phyloP scores from a whole-genome alignment of 2,797 vertebrate species.

The Molothrus ater region DNA sequence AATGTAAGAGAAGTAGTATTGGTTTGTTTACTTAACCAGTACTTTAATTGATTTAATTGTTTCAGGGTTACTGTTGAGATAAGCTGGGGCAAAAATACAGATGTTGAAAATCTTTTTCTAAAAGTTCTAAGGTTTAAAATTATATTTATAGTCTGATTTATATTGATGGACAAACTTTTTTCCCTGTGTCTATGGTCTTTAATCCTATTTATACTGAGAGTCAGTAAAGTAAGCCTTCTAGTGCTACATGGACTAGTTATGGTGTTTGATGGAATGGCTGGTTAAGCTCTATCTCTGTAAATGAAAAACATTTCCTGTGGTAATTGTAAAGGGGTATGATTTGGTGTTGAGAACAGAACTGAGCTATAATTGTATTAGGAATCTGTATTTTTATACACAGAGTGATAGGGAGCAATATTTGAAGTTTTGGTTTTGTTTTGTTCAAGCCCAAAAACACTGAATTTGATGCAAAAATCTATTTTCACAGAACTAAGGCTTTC shows the following conservation, averaged over 20 bases:
- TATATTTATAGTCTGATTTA: neutral
- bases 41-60: neutral
- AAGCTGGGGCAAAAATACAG: neutral
- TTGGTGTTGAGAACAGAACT: neutral
- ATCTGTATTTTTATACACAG: neutral
- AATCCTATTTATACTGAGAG: neutral
- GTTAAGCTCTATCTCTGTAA: neutral
- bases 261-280: neutral
- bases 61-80: neutral
- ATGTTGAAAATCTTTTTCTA: neutral
- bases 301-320: neutral
- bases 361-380: neutral
- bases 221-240: neutral
- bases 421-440: neutral
- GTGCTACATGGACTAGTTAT: neutral
- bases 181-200: neutral
- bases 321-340: neutral
- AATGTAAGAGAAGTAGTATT: neutral
- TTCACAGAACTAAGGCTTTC: neutral
- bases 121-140: neutral
- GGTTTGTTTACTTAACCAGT: neutral
- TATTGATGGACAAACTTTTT: neutral
- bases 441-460: neutral
- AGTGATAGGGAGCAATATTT: neutral
- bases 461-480: neutral